Conservation (phyloP, 2,888 invertebrate genomes). For the Melangyna quadrimaculata region DNA sequence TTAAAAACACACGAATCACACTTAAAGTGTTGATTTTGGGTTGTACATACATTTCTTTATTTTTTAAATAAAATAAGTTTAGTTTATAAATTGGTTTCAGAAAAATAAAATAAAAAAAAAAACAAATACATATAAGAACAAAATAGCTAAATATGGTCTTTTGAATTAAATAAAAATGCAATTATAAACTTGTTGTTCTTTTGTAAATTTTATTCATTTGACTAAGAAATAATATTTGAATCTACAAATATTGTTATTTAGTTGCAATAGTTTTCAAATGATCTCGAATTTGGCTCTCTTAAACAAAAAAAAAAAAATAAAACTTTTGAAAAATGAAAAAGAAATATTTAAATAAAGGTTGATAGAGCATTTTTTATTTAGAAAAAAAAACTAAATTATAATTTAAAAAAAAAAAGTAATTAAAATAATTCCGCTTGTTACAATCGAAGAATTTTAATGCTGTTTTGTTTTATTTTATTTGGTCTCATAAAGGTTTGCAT, state of each 20-base stretch:
- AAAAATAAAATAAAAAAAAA: conserved; percentile 20
- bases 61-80: conserved; percentile 46
- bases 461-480: conserved; percentile 45
- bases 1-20: conserved; percentile 23
- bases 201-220: conserved; percentile 56
- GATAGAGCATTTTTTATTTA: conserved; percentile 61
- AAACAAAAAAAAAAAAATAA: conserved; percentile 24
- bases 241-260: conserved; percentile 64
- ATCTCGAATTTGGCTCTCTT: conserved; percentile 71
- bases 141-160: conserved; percentile 57
- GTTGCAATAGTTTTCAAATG: conserved; percentile 72
- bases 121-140: conserved; percentile 3
- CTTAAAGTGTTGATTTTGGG: conserved; percentile 52
- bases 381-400: conserved; percentile 2
- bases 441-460: conserved; percentile 48
- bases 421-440: conserved; percentile 47
- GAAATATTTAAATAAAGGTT: conserved; percentile 47
- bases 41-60: conserved; percentile 50
- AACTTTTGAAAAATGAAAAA: conserved; percentile 21
- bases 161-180: conserved; percentile 51
- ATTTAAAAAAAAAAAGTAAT: not conserved
- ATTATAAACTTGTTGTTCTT: conserved; percentile 52
- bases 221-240: conserved; percentile 60
- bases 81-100: conserved; percentile 60
- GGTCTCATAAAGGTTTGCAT: conserved; percentile 58